phyloP scores from a whole-genome alignment of 1,140 invertebrate genomes.

The silkworm (Bombyx mori) region DNA sequence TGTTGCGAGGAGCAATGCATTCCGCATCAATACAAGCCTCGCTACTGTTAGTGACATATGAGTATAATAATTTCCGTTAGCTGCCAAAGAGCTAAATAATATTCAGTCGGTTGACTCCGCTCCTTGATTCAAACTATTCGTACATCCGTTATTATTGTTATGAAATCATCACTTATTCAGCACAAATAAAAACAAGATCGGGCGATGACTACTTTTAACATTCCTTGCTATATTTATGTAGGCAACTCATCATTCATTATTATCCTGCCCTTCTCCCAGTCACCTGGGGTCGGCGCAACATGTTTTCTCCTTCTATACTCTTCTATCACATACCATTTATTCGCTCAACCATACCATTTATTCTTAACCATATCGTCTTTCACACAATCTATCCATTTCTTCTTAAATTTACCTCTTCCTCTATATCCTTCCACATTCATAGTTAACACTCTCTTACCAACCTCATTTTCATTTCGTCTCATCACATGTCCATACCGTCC shows the following conservation, averaged over 20 bases:
- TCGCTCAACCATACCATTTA: too few species aligned
- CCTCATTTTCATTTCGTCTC: too few species aligned
- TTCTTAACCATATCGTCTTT: too few species aligned
- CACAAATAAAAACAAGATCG: conserved; percentile 23
- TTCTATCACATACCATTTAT: too few species aligned
- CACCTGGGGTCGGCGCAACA: too few species aligned
- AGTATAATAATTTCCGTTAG: conserved; percentile 61
- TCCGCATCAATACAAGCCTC: conserved; percentile 39
- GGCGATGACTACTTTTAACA: conserved; percentile 22
- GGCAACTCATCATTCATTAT: conserved; percentile 6
- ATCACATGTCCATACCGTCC: too few species aligned
- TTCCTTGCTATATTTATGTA: conserved; percentile 10
- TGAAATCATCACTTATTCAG: conserved; percentile 16
- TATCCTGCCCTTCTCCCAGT: too few species aligned
- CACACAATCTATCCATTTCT: too few species aligned
- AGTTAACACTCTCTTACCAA: too few species aligned
- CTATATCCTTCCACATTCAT: too few species aligned
- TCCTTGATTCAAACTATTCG: conserved; percentile 40
- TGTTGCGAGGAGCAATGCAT: conserved; percentile 25
- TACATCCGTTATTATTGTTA: conserved; percentile 28
- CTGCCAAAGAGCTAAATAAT: conserved; percentile 31
- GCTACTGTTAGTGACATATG: conserved; percentile 45
- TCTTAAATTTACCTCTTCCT: too few species aligned
- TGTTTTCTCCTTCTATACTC: too few species aligned
- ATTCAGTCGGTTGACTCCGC: conserved; percentile 32